These are phyloP conservation scores for Halcyon smyrnensis DNA, from an alignment of 2,797 vertebrate species.

Conservation along the genomic window DNA sequence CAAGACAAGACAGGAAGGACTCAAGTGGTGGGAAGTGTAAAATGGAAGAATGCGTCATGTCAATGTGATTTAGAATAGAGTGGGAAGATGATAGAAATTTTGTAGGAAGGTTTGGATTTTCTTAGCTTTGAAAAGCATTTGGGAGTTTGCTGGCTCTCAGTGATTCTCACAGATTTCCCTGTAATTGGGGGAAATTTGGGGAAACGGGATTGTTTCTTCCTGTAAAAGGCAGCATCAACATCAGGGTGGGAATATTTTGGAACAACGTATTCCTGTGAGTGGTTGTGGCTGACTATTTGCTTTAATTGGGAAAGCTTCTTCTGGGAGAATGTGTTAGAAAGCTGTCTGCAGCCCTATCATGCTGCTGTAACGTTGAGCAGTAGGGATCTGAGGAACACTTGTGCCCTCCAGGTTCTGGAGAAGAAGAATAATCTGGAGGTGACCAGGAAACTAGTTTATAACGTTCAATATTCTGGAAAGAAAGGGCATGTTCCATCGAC, in stretches of 20 bases:
- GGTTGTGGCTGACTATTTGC: neutral
- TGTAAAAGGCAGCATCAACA: neutral
- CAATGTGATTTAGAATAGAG: constrained; percentile 36
- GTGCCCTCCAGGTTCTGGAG: neutral
- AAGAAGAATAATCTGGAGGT: neutral
- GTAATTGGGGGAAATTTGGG: neutral
- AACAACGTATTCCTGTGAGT: neutral
- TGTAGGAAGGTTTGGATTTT: constrained; percentile 45
- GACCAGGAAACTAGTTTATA: neutral
- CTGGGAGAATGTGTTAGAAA: neutral
- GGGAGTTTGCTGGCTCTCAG: neutral
- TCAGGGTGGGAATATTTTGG: constrained; percentile 1
- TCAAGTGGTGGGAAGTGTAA: constrained; percentile 53
- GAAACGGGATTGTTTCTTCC: neutral
- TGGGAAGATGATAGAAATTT: constrained; percentile 52
- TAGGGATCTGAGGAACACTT: neutral
- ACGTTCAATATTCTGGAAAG: neutral
- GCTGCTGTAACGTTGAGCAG: neutral
- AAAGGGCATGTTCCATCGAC: neutral
- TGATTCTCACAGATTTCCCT: neutral
- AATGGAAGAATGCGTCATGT: constrained; percentile 25
- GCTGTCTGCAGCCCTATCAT: neutral
- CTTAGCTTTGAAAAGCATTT: constrained; percentile 5
- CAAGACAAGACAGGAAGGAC: constrained; percentile 34
- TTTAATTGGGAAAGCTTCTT: neutral